Evolutionary conservation across 37 sponge, comb jelly and placozoan genomes (phyloP).

Genomic region (Crambe crambe): DNA sequence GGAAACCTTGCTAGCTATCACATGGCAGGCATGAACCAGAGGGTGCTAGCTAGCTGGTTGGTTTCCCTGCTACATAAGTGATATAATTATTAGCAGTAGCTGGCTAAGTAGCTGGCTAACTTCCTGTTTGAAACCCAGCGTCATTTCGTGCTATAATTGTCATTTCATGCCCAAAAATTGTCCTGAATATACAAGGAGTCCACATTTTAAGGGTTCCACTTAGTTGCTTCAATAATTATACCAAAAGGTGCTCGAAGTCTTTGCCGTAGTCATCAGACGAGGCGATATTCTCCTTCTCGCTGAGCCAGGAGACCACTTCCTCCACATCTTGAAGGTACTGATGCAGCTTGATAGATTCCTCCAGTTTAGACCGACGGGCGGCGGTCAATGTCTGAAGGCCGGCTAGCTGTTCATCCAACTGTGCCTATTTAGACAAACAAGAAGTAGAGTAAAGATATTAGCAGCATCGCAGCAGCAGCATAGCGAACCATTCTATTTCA

Average conservation of each 20-base stretch:
- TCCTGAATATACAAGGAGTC: not conserved
- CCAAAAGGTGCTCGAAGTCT: constrained; percentile 87
- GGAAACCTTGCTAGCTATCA: no score
- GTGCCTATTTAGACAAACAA: constrained; percentile 47
- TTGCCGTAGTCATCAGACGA: constrained; percentile 89
- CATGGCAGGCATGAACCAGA: no score
- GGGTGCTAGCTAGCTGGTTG: no score
- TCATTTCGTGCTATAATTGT: not conserved
- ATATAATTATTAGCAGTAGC: no score
- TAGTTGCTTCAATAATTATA: constrained; percentile 13
- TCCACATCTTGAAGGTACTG: constrained; percentile 90
- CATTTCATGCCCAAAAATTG: not conserved
- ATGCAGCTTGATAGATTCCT: constrained; percentile 92
- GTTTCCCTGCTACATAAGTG: no score
- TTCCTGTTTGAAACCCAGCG: no score
- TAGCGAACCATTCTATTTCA: no score
- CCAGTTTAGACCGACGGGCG: constrained; percentile 75
- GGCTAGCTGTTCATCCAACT: constrained; percentile 87
- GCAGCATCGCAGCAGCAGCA: no score
- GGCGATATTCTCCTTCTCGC: constrained; percentile 70
- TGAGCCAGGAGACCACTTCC: constrained; percentile 85
- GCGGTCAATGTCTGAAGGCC: constrained; percentile 91
- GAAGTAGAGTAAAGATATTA: no score
- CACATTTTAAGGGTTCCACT: not conserved
- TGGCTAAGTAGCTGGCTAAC: no score